A percentile compares a stretch with the other conserved stretches of the same genome.
These are phyloP conservation scores for Eulithis testata DNA, from an alignment of 2,888 invertebrate genomes.

Conservation along the genomic window DNA sequence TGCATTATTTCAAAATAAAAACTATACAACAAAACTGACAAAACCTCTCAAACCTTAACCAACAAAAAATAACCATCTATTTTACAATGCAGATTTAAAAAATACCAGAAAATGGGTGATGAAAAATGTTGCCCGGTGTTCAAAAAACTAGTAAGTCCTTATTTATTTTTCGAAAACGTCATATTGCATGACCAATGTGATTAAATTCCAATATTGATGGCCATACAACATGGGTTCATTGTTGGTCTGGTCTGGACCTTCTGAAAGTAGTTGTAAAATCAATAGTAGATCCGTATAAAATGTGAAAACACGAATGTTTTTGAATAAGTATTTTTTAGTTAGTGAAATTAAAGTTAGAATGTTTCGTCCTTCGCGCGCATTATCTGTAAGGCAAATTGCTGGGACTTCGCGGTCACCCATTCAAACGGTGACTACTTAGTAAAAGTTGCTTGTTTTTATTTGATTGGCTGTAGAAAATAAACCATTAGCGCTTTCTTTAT, in stretches of 20 bases:
- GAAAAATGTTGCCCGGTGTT: conserved; percentile 37
- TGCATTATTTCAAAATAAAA: background rate
- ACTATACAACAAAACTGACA: conserved; percentile 1
- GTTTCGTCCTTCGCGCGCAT: background rate
- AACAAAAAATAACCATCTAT: conserved; percentile 9
- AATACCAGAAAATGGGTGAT: conserved; percentile 34
- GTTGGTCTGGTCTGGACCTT: background rate
- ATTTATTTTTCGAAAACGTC: conserved; percentile 1
- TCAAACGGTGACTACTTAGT: conserved; percentile 7
- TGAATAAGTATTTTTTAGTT: background rate
- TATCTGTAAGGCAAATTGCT: background rate
- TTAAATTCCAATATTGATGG: background rate
- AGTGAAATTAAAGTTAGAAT: conserved; percentile 9
- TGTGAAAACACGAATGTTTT: background rate
- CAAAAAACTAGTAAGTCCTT: conserved; percentile 30
- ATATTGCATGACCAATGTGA: conserved; percentile 12
- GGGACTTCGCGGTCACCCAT: conserved; percentile 14
- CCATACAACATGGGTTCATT: too few relatives aligned
- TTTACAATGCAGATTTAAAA: conserved; percentile 26
- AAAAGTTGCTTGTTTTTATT: too few relatives aligned
- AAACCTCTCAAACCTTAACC: conserved; percentile 1
- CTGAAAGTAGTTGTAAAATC: background rate
- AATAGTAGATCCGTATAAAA: too few relatives aligned
- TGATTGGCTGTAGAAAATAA: too few relatives aligned
- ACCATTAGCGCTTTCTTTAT: too few relatives aligned